Evolutionary conservation across 2,888 invertebrate species (phyloP), one percentile per base, ranked within the genome.

Genomic region (Dione juno): DNA sequence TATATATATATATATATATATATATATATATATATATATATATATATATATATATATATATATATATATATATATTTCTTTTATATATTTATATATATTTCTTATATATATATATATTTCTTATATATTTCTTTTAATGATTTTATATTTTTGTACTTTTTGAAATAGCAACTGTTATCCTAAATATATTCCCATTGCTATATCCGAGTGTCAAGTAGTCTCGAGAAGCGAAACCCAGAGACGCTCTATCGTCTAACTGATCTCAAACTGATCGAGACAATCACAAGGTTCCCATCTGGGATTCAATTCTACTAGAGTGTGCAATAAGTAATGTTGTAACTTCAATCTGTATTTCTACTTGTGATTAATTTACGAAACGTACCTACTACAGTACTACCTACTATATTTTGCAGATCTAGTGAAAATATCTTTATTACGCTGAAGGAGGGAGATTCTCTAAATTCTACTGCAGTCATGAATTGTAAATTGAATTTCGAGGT

Each of bases 401-500:
- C 16, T 57, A 13, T 11, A 57, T 37, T 37, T 57, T n/a, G n/a
- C n/a, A 54, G 37, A 40, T 41, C 52, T 10, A 37, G 52, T 65
- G 50, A 10, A 40, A 41, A 53, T 53, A 65, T 65, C 28, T 43
- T 48, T 16, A 52, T 65, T 65, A 53, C 14, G 65, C n/a, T n/a
- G 65, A 65, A 53, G 41, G 53, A 19, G n/a, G 28, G 53, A 19
- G n/a, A 5, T 28, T 3, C 28, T 28, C 28, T 65, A 53, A 53
- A 13, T 41, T 65, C 21, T 14, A 41, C 53, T 80, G 84, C 85
- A 82, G 57, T 40, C 57, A 40, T 82, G 81, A 82, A 80, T 83
- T 84, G 84, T 81, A 89, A 90, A 90, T 90, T 89, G 86, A 90
- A 91, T 90, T 90, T 83, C 88, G 82, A 90, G 90, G 89, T 90